phyloP scores from a whole-genome alignment of 1,140 invertebrate species.

The Mactra quadrangularis region DNA sequence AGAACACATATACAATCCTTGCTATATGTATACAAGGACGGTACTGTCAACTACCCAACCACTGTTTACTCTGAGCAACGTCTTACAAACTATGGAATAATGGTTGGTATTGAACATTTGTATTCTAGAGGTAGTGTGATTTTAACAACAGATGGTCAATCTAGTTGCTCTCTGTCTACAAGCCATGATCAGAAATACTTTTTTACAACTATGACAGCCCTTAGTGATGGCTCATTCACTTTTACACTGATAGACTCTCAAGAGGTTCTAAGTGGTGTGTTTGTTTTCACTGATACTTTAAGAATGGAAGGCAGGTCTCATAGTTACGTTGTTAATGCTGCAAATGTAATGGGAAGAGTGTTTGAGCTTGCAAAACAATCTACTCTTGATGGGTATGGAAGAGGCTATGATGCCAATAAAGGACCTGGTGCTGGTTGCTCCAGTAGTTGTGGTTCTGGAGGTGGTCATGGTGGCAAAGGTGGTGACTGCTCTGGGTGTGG shows the following conservation, averaged over 20 bases:
- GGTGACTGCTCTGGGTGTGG: conserved; percentile 56
- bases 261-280: conserved; percentile 49
- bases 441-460: conserved; percentile 64
- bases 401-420: conserved; percentile 55
- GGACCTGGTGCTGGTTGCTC: conserved; percentile 65
- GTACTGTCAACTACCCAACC: conserved; percentile 63
- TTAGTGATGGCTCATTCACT: conserved; percentile 64
- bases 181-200: conserved; percentile 60
- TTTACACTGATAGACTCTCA: conserved; percentile 51
- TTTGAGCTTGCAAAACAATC: conserved; percentile 68
- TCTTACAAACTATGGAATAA: conserved; percentile 58
- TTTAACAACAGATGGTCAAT: conserved; percentile 55
- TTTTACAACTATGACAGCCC: conserved; percentile 65
- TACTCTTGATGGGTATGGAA: conserved; percentile 61
- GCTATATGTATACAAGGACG: conserved; percentile 56
- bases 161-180: conserved; percentile 28
- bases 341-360: conserved; percentile 44
- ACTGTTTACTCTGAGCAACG: conserved; percentile 65
- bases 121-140: conserved; percentile 56
- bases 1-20: conserved; percentile 64
- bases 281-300: conserved; percentile 56
- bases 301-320: conserved; percentile 57
- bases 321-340: conserved; percentile 41
- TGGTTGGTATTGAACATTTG: conserved; percentile 69
- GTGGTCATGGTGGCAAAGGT: conserved; percentile 65